Conservation (phyloP, 2,797 vertebrate species). For the Acrossocheilus fasciatus region DNA sequence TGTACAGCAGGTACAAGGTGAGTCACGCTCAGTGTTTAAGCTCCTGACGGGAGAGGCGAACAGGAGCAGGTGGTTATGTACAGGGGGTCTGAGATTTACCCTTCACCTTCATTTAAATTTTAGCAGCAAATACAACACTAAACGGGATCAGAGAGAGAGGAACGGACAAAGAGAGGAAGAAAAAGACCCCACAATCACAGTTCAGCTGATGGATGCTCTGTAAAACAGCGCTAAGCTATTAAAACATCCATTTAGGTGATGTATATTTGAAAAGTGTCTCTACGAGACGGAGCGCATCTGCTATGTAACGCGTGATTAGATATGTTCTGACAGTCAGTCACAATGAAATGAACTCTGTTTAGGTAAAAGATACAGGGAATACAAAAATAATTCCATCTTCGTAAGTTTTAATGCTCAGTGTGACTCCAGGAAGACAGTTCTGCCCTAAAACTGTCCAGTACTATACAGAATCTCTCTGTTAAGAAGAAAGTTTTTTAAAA, state of each 20-base stretch:
- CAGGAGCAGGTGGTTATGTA: constrained; percentile 2
- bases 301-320: constrained; percentile 3
- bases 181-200: not conserved
- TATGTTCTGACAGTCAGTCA: constrained; percentile 29
- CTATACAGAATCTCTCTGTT: not conserved
- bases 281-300: not conserved
- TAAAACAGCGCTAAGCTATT: constrained; percentile 7
- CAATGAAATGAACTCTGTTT: constrained; percentile 11
- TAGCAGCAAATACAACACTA: not conserved
- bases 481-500: not conserved
- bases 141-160: not conserved
- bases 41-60: not conserved
- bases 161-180: not conserved
- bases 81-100: constrained; percentile 33
- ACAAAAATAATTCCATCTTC: constrained; percentile 10
- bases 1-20: not conserved
- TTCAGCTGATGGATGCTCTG: constrained; percentile 2
- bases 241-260: not conserved
- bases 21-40: constrained; percentile 29
- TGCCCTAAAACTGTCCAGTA: constrained; percentile 28
- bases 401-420: not conserved
- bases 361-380: constrained; percentile 19
- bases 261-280: constrained; percentile 14
- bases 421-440: not conserved
- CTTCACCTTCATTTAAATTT: constrained; percentile 25